Conservation (phyloP, 2,888 invertebrate genomes). For the Erannis defoliaria region DNA sequence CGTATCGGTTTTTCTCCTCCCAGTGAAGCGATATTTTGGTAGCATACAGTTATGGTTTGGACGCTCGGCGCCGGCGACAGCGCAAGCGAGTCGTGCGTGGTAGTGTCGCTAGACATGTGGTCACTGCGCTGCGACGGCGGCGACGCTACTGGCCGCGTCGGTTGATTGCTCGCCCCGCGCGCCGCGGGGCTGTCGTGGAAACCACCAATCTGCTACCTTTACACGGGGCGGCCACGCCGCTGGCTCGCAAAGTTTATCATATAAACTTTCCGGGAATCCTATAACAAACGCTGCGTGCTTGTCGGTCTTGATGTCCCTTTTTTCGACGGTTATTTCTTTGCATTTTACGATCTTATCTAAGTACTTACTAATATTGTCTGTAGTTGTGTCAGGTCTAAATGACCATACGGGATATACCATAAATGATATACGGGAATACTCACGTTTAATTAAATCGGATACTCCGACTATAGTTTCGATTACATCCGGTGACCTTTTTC, state of each 20-base stretch:
- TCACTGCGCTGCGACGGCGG: not conserved
- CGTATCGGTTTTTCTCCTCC: not conserved
- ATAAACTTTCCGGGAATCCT: not conserved
- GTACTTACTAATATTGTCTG: not conserved
- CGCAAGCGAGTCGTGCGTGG: not conserved
- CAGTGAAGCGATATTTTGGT: not conserved
- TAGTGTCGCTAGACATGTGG: not conserved
- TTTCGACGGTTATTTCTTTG: not conserved
- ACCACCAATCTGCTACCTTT: not conserved
- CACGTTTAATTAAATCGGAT: too few species aligned
- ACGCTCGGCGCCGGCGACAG: not conserved
- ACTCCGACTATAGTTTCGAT: too few species aligned
- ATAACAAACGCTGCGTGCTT: not conserved
- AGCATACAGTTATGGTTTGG: not conserved
- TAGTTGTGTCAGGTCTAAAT: too few species aligned
- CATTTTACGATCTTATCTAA: not conserved
- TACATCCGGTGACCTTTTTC: too few species aligned
- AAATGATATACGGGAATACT: too few species aligned
- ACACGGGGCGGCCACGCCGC: not conserved
- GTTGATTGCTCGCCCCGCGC: slow-evolving; percentile 1
- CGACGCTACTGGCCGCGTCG: not conserved
- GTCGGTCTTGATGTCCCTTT: not conserved
- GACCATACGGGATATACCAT: too few species aligned
- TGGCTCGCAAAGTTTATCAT: not conserved
- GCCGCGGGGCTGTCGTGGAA: not conserved